Evolutionary conservation across 2,888 invertebrate species (phyloP), one percentile per base, ranked within the genome.

Genomic region (Tipula helvola): DNA sequence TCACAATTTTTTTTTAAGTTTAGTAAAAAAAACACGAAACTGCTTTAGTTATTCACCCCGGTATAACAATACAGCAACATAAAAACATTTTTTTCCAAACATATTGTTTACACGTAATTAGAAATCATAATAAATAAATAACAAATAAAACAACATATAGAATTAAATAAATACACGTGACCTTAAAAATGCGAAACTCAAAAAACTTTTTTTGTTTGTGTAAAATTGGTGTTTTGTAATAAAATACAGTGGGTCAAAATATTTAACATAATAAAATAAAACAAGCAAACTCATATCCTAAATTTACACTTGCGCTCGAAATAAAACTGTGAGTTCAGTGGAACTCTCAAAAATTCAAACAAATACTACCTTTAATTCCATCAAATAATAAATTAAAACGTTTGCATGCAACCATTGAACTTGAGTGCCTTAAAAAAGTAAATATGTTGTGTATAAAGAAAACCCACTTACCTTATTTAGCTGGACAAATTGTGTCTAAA

Each of bases 341-440:
- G 71, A 28, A 71, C 71, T 71, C 71, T 71, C 71, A 71, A 18
- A 71, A 71, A 71, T 71, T 71, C 71, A 71, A 71, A 71, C 71
- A 71, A 71, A 84, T 84, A 84, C 84, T 84, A 84, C 84, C 84
- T 84, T 41, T 84, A 41, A 13, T 84, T 41, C 84, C 36, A 39
- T 39, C 36, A 84, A 84, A 84, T 41, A 84, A 84, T 84, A 84
- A 84, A 84, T 39, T n/a, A 41, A 39, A 84, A 84, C n/a, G 41
- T 39, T 39, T 39, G 16, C 84, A 84, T 84, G 84, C 84, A 84
- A 84, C 84, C 84, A 84, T 41, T 84, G 84, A 84, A 39, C 28
- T 28, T 71, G 71, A 8, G 84, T 84, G 84, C 84, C 84, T 84
- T 84, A 84, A 84, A 84, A 84, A 84, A n/a, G n/a, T 71, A 28